phyloP scores from a whole-genome alignment of 1,140 invertebrate species.

The Tetragnatha versicolor region DNA sequence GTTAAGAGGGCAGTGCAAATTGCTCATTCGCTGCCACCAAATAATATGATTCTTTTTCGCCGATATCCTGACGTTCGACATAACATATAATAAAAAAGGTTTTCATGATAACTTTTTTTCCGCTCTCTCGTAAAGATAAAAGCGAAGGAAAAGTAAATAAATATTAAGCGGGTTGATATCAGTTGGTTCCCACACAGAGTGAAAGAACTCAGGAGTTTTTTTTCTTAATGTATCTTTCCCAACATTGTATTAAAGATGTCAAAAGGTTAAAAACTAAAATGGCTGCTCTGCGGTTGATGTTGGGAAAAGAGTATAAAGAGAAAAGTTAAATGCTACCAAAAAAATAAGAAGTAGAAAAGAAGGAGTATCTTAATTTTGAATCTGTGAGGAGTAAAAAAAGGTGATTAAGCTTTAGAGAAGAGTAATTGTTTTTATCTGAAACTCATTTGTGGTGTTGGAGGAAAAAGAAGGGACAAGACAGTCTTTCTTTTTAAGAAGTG shows the following conservation, averaged over 20 bases:
- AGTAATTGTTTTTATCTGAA: not conserved
- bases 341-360: not conserved
- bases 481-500: no score
- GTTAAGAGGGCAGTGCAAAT: slow-evolving; percentile 29
- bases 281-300: no score
- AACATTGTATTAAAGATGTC: slow-evolving; percentile 38
- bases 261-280: slow-evolving; percentile 44
- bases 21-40: not conserved
- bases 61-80: not conserved
- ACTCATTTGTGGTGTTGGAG: not conserved
- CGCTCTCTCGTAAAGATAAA: not conserved
- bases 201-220: not conserved
- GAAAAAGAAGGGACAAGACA: no score
- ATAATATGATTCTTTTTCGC: not conserved
- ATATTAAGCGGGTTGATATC: not conserved
- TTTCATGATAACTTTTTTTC: not conserved
- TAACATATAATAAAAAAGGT: not conserved
- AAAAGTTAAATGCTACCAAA: no score
- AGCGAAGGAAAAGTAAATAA: slow-evolving; percentile 1
- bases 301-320: no score
- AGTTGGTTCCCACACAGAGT: slow-evolving; percentile 19
- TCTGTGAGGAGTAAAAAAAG: not conserved
- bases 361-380: not conserved
- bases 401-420: not conserved
- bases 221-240: slow-evolving; percentile 24